A percentile compares a stretch with the other conserved stretches of the same genome.
Conservation (phyloP, 2,797 vertebrate species). For the Dallia pectoralis region DNA sequence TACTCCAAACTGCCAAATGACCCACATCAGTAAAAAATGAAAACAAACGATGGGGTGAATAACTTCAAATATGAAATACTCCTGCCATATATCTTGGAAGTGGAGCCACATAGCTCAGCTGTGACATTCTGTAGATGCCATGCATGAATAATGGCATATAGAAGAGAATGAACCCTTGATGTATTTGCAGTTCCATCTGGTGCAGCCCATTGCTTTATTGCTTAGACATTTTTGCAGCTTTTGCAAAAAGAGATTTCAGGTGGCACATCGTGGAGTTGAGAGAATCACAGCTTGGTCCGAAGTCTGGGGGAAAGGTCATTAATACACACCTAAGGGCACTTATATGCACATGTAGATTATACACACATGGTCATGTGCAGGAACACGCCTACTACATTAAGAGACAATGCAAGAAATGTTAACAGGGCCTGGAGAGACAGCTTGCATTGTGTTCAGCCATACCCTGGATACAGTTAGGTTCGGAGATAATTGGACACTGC, state of each 20-base stretch:
- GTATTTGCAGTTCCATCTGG: slow-evolving; percentile 44
- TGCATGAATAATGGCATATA: slow-evolving; percentile 60
- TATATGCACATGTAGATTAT: too few relatives aligned
- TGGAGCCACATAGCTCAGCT: slow-evolving; percentile 64
- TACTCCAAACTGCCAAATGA: slow-evolving; percentile 72
- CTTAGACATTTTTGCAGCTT: slow-evolving; percentile 26
- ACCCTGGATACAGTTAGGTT: too few relatives aligned
- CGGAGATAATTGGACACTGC: too few relatives aligned
- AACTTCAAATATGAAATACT: slow-evolving; percentile 68
- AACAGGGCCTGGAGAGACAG: too few relatives aligned
- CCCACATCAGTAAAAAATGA: slow-evolving; percentile 67
- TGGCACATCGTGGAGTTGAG: background rate
- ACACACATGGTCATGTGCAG: too few relatives aligned
- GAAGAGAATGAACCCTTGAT: slow-evolving; percentile 48
- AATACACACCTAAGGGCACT: slow-evolving; percentile 10
- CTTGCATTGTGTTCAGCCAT: too few relatives aligned
- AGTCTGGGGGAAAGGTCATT: background rate
- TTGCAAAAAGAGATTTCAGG: slow-evolving; percentile 17
- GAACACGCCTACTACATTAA: too few relatives aligned
- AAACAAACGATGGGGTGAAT: slow-evolving; percentile 72
- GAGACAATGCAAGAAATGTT: too few relatives aligned
- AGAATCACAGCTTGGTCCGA: slow-evolving; percentile 1
- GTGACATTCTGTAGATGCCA: slow-evolving; percentile 59
- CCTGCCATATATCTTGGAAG: slow-evolving; percentile 63
- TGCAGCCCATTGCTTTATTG: slow-evolving; percentile 29